Percentiles rank a stretch among this genome's conserved stretches.
phyloP scores from a whole-genome alignment of 2,888 invertebrate species.

The Protodeltote pygarga region DNA sequence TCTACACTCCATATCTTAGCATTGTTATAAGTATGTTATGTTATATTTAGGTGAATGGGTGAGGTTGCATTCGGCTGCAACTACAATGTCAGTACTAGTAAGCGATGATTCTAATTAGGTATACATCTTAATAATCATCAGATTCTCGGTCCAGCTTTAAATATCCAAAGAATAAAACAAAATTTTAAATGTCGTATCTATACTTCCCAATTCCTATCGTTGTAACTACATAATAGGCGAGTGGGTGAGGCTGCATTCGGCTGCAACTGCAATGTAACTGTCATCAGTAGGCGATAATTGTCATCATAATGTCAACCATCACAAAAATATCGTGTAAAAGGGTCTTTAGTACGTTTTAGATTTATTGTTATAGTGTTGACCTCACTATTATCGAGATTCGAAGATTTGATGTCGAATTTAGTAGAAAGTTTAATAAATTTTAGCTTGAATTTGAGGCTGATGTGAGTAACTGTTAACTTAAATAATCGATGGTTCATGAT shows the following conservation, averaged over 20 bases:
- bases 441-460: constrained; percentile 12
- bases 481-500: constrained; percentile 11
- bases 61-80: too few species aligned
- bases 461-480: constrained; percentile 16
- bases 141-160: too few species aligned
- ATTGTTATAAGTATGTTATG: too few species aligned
- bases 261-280: constrained; percentile 57
- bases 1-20: too few species aligned
- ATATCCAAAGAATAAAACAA: too few species aligned
- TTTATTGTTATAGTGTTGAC: constrained; percentile 43
- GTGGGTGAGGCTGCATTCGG: constrained; percentile 56
- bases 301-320: constrained; percentile 45
- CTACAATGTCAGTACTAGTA: too few species aligned
- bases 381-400: constrained; percentile 30
- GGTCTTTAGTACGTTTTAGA: constrained; percentile 24
- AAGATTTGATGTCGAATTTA: constrained; percentile 16
- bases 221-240: constrained; percentile 33
- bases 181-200: constrained; percentile 19
- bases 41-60: too few species aligned
- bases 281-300: constrained; percentile 56
- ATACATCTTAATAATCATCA: too few species aligned
- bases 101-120: too few species aligned
- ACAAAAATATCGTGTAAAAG: constrained; percentile 39
- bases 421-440: constrained; percentile 32
- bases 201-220: constrained; percentile 5